Conservation (phyloP, 1,140 invertebrate genomes). For the Drosophila ohnishii region DNA sequence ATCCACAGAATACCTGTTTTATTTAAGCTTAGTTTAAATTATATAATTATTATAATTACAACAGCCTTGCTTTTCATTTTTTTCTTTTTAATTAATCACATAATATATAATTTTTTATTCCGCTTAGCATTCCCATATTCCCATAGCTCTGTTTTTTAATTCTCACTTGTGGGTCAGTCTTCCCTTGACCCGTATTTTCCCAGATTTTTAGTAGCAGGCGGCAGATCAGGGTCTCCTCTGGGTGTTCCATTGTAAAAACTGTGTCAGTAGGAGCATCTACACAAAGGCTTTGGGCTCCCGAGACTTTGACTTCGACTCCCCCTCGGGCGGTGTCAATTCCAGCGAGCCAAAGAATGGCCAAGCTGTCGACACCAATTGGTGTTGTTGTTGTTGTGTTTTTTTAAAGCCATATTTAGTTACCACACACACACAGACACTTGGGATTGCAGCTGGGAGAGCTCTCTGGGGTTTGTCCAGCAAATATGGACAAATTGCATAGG, state of each 20-base stretch:
- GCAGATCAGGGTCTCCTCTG: constrained; percentile 4
- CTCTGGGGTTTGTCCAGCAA: constrained; percentile 29
- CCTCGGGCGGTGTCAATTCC: constrained; percentile 32
- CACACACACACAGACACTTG: background rate
- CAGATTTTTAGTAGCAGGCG: constrained; percentile 1
- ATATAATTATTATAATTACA: background rate
- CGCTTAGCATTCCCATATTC: background rate
- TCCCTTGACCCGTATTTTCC: constrained; percentile 19
- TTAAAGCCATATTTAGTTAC: constrained; percentile 69
- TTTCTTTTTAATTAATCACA: background rate
- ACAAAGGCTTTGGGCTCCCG: constrained; percentile 11
- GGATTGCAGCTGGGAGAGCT: background rate
- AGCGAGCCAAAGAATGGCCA: constrained; percentile 27
- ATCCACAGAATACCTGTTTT: too few species aligned
- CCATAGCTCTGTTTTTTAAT: background rate
- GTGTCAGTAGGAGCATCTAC: constrained; percentile 49
- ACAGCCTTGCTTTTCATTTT: background rate
- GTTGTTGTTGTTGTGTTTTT: constrained; percentile 14
- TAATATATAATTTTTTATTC: background rate
- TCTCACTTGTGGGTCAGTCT: constrained; percentile 10
- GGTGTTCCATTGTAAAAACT: constrained; percentile 30
- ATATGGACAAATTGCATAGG: constrained; percentile 75
- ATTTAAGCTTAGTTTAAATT: too few species aligned
- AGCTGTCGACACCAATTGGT: constrained; percentile 50
- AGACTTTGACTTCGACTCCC: background rate